A percentile compares a stretch with the other conserved stretches of the same genome.
These are phyloP conservation scores for Metalampra italica DNA, from an alignment of 2,888 invertebrate species.

Conservation along the genomic window DNA sequence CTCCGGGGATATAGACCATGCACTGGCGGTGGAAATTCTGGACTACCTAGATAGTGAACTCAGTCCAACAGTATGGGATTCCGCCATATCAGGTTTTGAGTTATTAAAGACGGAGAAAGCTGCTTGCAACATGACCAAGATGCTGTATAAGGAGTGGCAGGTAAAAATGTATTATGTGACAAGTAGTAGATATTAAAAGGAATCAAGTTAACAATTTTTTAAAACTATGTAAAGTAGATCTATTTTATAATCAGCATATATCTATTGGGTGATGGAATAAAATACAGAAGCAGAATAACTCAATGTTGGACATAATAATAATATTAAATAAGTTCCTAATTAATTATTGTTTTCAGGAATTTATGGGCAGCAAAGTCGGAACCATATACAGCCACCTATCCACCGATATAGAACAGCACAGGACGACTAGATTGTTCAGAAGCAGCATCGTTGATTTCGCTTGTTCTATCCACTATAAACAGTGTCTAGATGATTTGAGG, in stretches of 20 bases:
- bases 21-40: constrained; percentile 46
- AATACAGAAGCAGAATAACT: no score
- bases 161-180: constrained; percentile 22
- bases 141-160: constrained; percentile 59
- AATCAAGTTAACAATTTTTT: no score
- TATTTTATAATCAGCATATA: no score
- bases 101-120: constrained; percentile 45
- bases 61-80: constrained; percentile 55
- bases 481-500: constrained; percentile 37
- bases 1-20: constrained; percentile 47
- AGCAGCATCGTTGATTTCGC: constrained; percentile 51
- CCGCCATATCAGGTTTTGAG: constrained; percentile 51
- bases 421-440: constrained; percentile 39
- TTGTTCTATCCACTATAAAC: constrained; percentile 39
- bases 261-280: no score
- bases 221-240: no score
- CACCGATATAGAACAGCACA: constrained; percentile 32
- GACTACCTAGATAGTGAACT: constrained; percentile 51
- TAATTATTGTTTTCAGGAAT: constrained; percentile 40
- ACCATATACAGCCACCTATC: constrained; percentile 40
- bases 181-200: neutral
- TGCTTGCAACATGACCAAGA: constrained; percentile 43
- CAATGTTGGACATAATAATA: no score
- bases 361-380: constrained; percentile 46
- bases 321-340: no score